Evolutionary conservation across 2,113 vertebrate species (phyloP).

Genomic region (Anolis carolinensis): DNA sequence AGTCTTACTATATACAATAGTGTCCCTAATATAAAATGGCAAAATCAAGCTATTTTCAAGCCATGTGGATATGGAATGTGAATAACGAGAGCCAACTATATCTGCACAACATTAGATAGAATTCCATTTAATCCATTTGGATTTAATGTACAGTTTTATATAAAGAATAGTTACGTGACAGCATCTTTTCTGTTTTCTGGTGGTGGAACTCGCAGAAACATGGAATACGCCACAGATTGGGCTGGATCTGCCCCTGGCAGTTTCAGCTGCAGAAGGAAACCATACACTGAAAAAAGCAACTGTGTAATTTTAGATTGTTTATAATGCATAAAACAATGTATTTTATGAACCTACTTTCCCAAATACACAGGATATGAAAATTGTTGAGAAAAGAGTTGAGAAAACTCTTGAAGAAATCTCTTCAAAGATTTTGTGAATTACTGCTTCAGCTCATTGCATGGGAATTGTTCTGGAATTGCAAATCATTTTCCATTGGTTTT

Average conservation of each 20-base stretch:
- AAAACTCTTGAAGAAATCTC: neutral
- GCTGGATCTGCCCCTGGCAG: constrained; percentile 47
- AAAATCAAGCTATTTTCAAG: too few relatives aligned
- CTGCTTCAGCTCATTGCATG: neutral
- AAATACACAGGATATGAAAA: neutral
- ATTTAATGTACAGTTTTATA: neutral
- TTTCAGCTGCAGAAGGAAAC: constrained; percentile 66
- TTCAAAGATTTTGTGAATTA: neutral
- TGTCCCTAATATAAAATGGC: too few relatives aligned
- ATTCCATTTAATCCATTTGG: neutral
- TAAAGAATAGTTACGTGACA: constrained; percentile 52
- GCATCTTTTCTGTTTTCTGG: constrained; percentile 61
- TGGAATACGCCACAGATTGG: constrained; percentile 57
- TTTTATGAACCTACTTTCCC: neutral
- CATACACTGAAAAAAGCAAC: neutral
- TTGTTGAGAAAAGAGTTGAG: too few relatives aligned
- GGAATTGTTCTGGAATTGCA: neutral
- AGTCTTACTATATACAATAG: too few relatives aligned
- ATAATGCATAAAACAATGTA: neutral
- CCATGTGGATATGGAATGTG: too few relatives aligned
- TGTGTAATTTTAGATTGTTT: neutral
- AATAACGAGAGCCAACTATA: neutral
- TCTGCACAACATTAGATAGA: neutral
- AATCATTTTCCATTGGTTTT: neutral
- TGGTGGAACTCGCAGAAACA: constrained; percentile 66